Conservation (phyloP, 2,888 invertebrate genomes). For the Epinotia bilunana region DNA sequence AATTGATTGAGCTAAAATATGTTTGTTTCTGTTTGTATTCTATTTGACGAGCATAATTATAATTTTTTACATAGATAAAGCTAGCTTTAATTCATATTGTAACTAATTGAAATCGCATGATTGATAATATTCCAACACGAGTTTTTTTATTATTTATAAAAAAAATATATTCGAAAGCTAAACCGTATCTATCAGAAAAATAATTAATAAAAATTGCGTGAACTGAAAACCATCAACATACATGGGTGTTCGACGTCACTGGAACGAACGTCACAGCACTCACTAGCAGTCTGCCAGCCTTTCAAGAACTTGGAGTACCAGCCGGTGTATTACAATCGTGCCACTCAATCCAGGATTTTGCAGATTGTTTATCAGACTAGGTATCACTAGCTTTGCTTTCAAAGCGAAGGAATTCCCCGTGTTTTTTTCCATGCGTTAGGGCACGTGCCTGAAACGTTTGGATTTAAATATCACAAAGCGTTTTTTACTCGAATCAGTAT, state of each 20-base stretch:
- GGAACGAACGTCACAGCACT: constrained; percentile 49
- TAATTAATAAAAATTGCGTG: neutral
- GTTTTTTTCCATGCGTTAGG: constrained; percentile 6
- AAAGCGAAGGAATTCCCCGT: constrained; percentile 18
- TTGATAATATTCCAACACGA: neutral
- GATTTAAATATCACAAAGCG: constrained; percentile 36
- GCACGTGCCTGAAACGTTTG: neutral
- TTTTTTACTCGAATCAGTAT: constrained; percentile 26
- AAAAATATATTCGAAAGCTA: neutral
- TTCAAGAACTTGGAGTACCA: constrained; percentile 53
- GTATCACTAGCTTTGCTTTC: constrained; percentile 32
- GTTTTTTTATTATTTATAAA: too few species aligned
- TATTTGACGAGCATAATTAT: too few species aligned
- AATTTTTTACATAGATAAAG: too few species aligned
- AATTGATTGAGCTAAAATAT: too few species aligned
- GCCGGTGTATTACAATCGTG: constrained; percentile 64
- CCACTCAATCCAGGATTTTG: constrained; percentile 54
- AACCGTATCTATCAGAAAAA: too few species aligned
- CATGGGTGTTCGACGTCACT: constrained; percentile 45
- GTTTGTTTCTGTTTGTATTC: too few species aligned
- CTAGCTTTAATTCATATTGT: too few species aligned
- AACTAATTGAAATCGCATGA: too few species aligned
- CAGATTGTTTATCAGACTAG: constrained; percentile 53
- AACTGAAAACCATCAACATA: neutral
- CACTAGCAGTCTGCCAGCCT: constrained; percentile 47